Base-by-base conservation (phyloP, 2,888 invertebrate species). In the Amblyteles armatorius region DNA sequence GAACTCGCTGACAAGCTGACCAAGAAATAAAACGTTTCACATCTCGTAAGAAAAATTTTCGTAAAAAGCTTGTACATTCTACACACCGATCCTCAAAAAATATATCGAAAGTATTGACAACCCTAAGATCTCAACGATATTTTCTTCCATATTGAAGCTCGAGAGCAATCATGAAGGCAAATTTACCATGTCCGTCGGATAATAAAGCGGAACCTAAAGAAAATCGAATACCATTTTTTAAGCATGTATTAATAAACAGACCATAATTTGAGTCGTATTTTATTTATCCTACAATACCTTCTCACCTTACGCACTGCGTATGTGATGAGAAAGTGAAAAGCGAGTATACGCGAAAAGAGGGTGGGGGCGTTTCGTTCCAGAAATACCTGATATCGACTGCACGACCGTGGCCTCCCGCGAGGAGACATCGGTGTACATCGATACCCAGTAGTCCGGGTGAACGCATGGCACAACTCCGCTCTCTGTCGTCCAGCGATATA, bases 21-120 rank as follows among this genome's bases (percentile, higher is more conserved):
- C n/a, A 89, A 89, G 83, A 91, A 92, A 87, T 91, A 44, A 85
- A 84, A 16, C 33, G 13, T 48, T 78, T 72, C 60, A 36, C 29
- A 63, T 33, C 0, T 33, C 6, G 36, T 16, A n/a, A 63, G 16
- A 16, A 29, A 60, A 33, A 16, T 11, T 11, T 2, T 40, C 40
- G 3, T 40, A 11, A 2, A 11, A 11, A 40, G 40, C 40, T 11
- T 40, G 11, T 40, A 40, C 0, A 11, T 40, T 11, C 40, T 11
- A 11, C 40, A 11, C 11, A 9, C 9, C 11, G 40, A 40, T 11
- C 40, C 40, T 40, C 40, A 11, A 40, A 11, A 40, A 9, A 40
- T 40, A 40, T 40, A 40, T 40, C 11, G 11, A 40, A 40, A 40
- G 2, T 40, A 40, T 40, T 11, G 11, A 1, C 11, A 40, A 11